phyloP scores from a whole-genome alignment of 2,888 invertebrate species.

The Phania funesta region DNA sequence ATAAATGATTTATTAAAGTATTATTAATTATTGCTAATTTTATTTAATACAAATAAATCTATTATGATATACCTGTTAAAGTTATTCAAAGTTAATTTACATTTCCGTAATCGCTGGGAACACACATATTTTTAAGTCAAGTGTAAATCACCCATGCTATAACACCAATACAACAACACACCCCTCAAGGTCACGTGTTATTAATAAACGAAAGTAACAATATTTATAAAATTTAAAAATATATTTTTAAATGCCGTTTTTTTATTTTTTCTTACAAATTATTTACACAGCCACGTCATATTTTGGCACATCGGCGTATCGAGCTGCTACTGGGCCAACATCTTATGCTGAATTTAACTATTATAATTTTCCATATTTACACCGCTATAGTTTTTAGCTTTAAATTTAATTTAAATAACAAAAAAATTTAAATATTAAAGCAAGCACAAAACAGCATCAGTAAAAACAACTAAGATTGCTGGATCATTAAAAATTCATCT shows the following conservation, averaged over 20 bases:
- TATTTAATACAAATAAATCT: constrained; percentile 8
- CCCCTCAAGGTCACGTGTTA: constrained; percentile 17
- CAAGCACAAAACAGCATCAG: constrained; percentile 27
- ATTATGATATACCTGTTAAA: constrained; percentile 42
- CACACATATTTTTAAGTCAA: constrained; percentile 6
- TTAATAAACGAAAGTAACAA: constrained; percentile 18
- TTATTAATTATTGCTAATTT: too few species aligned
- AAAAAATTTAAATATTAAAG: constrained; percentile 3
- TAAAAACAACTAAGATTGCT: not conserved
- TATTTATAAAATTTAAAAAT: not conserved
- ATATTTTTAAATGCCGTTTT: not conserved
- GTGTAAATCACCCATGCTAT: not conserved
- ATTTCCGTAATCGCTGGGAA: constrained; percentile 55
- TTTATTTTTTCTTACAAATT: not conserved
- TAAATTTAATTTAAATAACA: constrained; percentile 24
- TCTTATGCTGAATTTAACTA: constrained; percentile 76
- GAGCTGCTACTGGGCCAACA: constrained; percentile 70
- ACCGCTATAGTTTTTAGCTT: constrained; percentile 73
- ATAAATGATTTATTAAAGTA: too few species aligned
- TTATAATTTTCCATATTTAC: constrained; percentile 74
- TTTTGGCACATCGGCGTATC: constrained; percentile 71
- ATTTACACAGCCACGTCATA: constrained; percentile 44
- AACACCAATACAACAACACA: not conserved
- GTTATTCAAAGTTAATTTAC: constrained; percentile 28
- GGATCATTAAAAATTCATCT: not conserved